phyloP scores from a whole-genome alignment of 2,888 invertebrate genomes.

The Atrina japonica region DNA sequence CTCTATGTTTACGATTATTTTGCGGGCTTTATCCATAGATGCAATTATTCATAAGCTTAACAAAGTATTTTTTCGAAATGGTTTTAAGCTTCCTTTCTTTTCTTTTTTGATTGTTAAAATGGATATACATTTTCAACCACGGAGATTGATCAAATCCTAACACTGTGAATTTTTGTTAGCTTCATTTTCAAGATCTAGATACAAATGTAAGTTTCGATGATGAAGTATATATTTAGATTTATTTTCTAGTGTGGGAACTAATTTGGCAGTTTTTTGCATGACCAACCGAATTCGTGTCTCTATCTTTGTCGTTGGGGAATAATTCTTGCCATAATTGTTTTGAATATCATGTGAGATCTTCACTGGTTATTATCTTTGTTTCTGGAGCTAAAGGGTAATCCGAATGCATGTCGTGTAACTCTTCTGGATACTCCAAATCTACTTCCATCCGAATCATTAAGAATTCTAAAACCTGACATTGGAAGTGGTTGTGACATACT shows the following conservation, averaged over 20 bases:
- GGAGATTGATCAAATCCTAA: conserved; percentile 68
- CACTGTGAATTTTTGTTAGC: conserved; percentile 66
- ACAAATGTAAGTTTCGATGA: conserved; percentile 73
- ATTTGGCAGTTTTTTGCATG: conserved; percentile 22
- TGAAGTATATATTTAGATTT: conserved; percentile 73
- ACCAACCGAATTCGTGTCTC: background rate
- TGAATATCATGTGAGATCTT: conserved; percentile 32
- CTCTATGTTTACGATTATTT: conserved; percentile 33
- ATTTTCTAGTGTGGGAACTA: conserved; percentile 55
- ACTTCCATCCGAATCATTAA: conserved; percentile 73
- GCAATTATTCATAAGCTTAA: conserved; percentile 63
- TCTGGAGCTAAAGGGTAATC: conserved; percentile 71
- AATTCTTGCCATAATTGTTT: conserved; percentile 8
- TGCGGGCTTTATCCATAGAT: conserved; percentile 45
- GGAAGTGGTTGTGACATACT: conserved; percentile 39
- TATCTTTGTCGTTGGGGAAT: conserved; percentile 29
- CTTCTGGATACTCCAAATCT: conserved; percentile 79
- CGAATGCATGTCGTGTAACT: conserved; percentile 75
- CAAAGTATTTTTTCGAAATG: conserved; percentile 76
- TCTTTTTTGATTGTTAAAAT: conserved; percentile 64
- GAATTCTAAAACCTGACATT: conserved; percentile 61
- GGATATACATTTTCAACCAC: conserved; percentile 77
- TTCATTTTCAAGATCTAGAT: conserved; percentile 61
- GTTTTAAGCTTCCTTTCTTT: conserved; percentile 68
- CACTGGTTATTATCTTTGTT: conserved; percentile 33